Base-by-base conservation (phyloP, 1,140 invertebrate genomes). In the Drosophila setifemur region DNA sequence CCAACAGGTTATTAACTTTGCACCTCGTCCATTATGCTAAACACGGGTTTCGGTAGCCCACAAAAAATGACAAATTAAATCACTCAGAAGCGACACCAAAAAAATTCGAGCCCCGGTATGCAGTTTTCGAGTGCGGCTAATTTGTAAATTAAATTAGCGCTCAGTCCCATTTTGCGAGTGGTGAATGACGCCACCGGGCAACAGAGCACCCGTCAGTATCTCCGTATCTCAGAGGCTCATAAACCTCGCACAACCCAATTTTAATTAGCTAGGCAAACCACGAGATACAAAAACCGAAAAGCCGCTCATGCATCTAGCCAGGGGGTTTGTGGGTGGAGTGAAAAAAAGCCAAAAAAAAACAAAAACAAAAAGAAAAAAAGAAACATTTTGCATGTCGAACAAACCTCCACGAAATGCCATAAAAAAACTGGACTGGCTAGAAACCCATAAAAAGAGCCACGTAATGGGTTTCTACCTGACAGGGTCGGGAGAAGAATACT, bases 61-160 rank as follows among this genome's bases (percentile, higher is more conserved):
- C n/a, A n/a, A 61, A 63, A 64, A 40, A 29, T 63, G 18, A 63
- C 60, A 64, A 64, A 48, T 63, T 64, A 64, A 63, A 39, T 28
- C 26, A 64, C 42, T 64, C 60, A 18, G 23, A 45, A 21, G 39
- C 58, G 4, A 28, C 50, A 44, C 58, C 58, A 42, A 61, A 43
- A 42, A 61, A 43, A 45, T 49, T 58, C 52, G 68, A 55, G 53
- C 67, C 53, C 68, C 67, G 57, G 19, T 25, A 14, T 64, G 60
- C 60, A 64, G 25, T 53, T 37, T 67, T 55, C 73, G 49, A 48
- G 49, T 40, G 47, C 35, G 76, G 64, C 76, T 81, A 79, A 79
- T 79, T 79, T 79, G 76, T 73, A 79, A 79, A 79, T 79, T 79
- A 79, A 79, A 79, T 79, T 79, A 79, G 76, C 76, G 76, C 76